Base-by-base conservation (phyloP, 2,888 invertebrate species). In the Sturmia bella region DNA sequence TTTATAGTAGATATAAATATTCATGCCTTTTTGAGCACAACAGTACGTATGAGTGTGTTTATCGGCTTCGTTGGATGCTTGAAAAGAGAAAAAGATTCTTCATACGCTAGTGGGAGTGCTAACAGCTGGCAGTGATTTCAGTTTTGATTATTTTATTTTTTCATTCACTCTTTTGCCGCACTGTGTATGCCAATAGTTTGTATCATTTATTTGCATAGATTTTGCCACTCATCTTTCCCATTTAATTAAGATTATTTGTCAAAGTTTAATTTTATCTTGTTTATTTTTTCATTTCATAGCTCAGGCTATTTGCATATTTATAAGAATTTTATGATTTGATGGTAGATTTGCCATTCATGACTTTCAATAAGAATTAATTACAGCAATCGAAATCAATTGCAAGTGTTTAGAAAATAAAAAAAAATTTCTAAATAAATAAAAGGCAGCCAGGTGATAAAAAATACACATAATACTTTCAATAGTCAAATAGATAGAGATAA, bases 291-390 rank as follows among this genome's bases (percentile, higher is more conserved):
- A 43, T 69, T 61, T 59, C n/a, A n/a, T n/a, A n/a, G 17, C 64
- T 48, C 48, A 39, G 64, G 56, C 48, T 66, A 64, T 72, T 66
- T 72, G 63, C 57, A 66, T 78, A 78, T 73, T 66, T 45, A 68
- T 66, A 73, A 59, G 78, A 64, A 50, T 72, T 76, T 72, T 78
- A 59, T 66, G 72, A 66, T 32, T 50, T 37, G 43, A 66, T 78
- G 72, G 52, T 66, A 72, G 78, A 78, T 72, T 78, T 59, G 45
- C 52, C 72, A 52, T 19, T 72, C 59, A 73, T 66, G 66, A 24
- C 45, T 66, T 73, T 73, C 59, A 45, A 79, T 79, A 79, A 79
- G 68, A 79, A 79, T 79, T 79, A 73, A 78, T 78, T 66, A 73
- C 59, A 52, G 52, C 64, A 64, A 72, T 78, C 43, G 61, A 54